Conservation (phyloP, 2,797 vertebrate genomes). For the Tinamus major region DNA sequence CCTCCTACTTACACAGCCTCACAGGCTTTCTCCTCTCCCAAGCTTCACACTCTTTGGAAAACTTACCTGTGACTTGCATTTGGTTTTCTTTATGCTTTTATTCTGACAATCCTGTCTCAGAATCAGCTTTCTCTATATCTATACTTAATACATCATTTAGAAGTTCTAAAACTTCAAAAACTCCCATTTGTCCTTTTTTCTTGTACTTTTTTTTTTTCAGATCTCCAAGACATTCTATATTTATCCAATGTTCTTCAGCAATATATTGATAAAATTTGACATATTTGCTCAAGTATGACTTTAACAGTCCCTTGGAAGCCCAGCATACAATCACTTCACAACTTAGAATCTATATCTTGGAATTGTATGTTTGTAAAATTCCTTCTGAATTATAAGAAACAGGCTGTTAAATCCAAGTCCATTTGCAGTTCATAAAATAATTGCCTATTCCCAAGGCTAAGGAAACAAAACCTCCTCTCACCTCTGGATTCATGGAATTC, state of each 20-base stretch:
- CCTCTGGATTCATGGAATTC: conserved; percentile 99
- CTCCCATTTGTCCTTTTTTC: neutral
- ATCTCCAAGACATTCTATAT: neutral
- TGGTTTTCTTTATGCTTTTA: neutral
- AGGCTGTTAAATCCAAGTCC: neutral
- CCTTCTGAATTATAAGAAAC: neutral
- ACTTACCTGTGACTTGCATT: neutral
- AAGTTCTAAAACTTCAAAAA: neutral
- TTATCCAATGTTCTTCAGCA: neutral
- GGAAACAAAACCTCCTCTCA: conserved; percentile 66
- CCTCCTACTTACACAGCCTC: neutral
- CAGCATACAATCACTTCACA: neutral
- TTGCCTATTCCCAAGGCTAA: neutral
- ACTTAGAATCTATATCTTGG: neutral
- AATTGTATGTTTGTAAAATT: neutral
- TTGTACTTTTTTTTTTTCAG: neutral
- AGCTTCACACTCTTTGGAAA: neutral
- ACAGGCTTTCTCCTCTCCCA: neutral
- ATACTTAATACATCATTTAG: neutral
- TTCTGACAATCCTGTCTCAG: neutral
- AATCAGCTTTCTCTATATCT: neutral
- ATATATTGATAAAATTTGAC: neutral
- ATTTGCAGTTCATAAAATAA: neutral
- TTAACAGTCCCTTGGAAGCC: neutral
- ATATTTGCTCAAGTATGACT: neutral